Base-by-base conservation (phyloP, 2,113 vertebrate genomes). In the Perognathus longimembris region DNA sequence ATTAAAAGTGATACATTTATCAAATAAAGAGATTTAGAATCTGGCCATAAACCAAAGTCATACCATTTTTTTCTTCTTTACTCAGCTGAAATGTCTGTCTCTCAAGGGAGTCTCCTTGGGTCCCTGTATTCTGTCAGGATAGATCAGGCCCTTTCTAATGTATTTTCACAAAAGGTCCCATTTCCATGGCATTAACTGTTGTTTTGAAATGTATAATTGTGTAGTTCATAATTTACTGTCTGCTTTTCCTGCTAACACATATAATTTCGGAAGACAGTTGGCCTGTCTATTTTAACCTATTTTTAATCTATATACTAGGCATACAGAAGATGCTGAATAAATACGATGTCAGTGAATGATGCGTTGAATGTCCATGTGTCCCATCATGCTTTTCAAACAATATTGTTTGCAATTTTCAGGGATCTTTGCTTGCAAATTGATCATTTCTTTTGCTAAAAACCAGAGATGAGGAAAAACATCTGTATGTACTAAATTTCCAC, bases 371-470 rank as follows among this genome's bases (percentile, higher is more conserved):
- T 17, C 6, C 4, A 50, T 21, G 11, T 7, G 5, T 45, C 70
- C 69, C 34, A 77, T 38, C 71, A 67, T 85, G 21, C 17, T 88
- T 94, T 76, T 30, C 32, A 74, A 81, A 59, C 18, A 81, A 82
- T 36, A 59, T 24, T 54, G 4, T 40, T 7, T 74, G 45, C 14
- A 77, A 50, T 77, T 79, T 80, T 54, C 80, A 21, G 22, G 10
- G 32, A 36, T 6, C 32, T n/a, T 3, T 67, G 22, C 26, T 70
- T 74, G 34, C 0, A 75, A 45, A 50, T 0, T 32, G 15, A 7
- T 1, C 22, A 84, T 89, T 94, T 94, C 21, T 79, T 30, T 80
- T 70, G 21, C 18, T 87, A 34, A 85, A 90, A 73, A 74, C 12
- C 73, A 63, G 57, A 90, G 69, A 71, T 54, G 21, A 28, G 5